Evolutionary conservation across 1,140 invertebrate genomes (phyloP).

Genomic region (Oncopodura yosiiana): DNA sequence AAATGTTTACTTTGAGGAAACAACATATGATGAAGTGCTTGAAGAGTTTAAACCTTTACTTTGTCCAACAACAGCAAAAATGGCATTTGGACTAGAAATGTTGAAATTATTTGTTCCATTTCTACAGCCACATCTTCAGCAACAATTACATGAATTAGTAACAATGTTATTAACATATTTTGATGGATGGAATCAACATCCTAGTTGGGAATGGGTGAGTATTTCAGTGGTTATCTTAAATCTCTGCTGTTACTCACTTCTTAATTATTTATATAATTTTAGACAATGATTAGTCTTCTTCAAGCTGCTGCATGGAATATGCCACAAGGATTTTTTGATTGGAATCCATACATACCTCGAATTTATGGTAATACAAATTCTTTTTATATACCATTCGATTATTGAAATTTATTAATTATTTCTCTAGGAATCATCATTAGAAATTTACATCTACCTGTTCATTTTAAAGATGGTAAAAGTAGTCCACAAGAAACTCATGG

Average conservation of each 20-base stretch:
- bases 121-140: conserved; percentile 51
- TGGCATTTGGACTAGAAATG: conserved; percentile 51
- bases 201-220: conserved; percentile 59
- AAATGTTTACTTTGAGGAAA: conserved; percentile 55
- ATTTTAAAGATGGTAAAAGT: conserved; percentile 50
- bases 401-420: conserved; percentile 55
- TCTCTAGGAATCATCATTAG: too few relatives aligned
- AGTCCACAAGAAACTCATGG: conserved; percentile 38
- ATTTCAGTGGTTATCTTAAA: conserved; percentile 14
- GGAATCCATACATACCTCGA: conserved; percentile 67
- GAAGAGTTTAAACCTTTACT: conserved; percentile 67
- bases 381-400: too few relatives aligned
- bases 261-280: conserved; percentile 31
- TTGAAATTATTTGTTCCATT: conserved; percentile 70
- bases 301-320: conserved; percentile 60
- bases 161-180: conserved; percentile 36
- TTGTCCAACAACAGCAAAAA: conserved; percentile 56
- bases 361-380: too few relatives aligned
- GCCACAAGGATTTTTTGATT: conserved; percentile 78
- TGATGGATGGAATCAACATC: conserved; percentile 57
- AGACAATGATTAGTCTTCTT: conserved; percentile 64
- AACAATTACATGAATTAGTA: conserved; percentile 66
- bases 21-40: conserved; percentile 76
- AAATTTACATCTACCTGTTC: conserved; percentile 66
- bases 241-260: neutral